Evolutionary conservation across 2,888 invertebrate species (phyloP), one percentile per base, ranked within the genome.

Genomic region (Protodeltote pygarga): DNA sequence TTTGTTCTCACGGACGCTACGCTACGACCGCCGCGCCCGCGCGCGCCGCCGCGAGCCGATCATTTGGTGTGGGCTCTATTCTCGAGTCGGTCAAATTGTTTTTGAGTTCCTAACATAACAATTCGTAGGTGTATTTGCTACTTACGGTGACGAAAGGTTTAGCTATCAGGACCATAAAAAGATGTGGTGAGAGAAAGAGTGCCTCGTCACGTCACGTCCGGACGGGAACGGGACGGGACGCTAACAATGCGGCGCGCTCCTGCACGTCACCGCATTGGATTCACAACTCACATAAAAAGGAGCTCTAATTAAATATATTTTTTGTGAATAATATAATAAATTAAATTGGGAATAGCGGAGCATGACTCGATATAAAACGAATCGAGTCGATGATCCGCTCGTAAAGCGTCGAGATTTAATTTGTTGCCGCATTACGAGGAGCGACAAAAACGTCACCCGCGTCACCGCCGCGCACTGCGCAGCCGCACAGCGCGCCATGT

Each of bases 301-400:
- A 37, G 37, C n/a, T 45, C 44, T 71, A 73, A 77, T 76, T 72
- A 73, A 75, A 75, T 66, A 57, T 20, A 37, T 52, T 72, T 75
- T 77, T 76, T 79, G 59, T 71, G 50, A 53, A 71, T 68, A 73
- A 74, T 72, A 70, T 64, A 63, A 73, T 77, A 77, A 77, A 80
- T 76, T 69, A 69, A 73, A 79, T 71, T 65, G 54, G 65, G 48
- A 69, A 73, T 55, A 53, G 70, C 37, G 49, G 47, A 50, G 49
- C 72, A 72, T 79, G 78, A 78, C 74, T 75, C 65, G 68, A 42
- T 46, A 58, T 23, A 58, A 68, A 55, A 35, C 49, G 57, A 32
- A 50, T 41, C 51, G 50, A 39, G 58, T 32, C 58, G 67, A 49
- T 59, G 65, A 62, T 63, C 51, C 63, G 64, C 67, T 72, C 67